phyloP scores from a whole-genome alignment of 1,140 invertebrate species.

The Calosoma granatense region DNA sequence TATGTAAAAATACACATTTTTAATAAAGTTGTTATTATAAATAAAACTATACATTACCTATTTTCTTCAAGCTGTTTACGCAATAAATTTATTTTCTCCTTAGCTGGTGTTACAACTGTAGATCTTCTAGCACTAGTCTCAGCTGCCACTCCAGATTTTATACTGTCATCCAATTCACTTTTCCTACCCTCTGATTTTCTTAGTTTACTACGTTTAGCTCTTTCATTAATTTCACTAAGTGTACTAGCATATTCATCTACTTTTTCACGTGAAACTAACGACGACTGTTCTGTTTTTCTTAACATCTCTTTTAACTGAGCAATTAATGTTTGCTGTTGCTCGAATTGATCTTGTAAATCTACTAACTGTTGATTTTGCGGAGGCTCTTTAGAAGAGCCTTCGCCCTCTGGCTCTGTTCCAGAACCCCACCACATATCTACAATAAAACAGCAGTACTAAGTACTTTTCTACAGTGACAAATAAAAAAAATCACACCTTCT shows the following conservation, averaged over 20 bases:
- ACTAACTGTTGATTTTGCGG: conserved; percentile 21
- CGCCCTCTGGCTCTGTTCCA: conserved; percentile 25
- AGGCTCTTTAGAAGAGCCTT: conserved; percentile 11
- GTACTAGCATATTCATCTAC: conserved; percentile 33
- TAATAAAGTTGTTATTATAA: background rate
- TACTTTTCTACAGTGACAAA: too few relatives aligned
- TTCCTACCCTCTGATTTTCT: conserved; percentile 20
- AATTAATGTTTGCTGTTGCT: conserved; percentile 31
- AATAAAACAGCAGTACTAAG: conserved; percentile 13
- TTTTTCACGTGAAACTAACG: conserved; percentile 29
- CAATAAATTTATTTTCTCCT: conserved; percentile 38
- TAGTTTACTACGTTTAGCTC: conserved; percentile 25
- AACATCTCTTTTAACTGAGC: conserved; percentile 33
- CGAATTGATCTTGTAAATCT: conserved; percentile 31
- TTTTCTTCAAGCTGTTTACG: conserved; percentile 41
- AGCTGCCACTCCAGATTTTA: conserved; percentile 5
- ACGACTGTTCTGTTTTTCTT: conserved; percentile 27
- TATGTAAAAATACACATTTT: conserved; percentile 17
- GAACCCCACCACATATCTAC: conserved; percentile 24
- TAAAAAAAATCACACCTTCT: too few relatives aligned
- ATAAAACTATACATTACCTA: conserved; percentile 21
- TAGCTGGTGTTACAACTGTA: conserved; percentile 30
- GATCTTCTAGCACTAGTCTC: conserved; percentile 14
- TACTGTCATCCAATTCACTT: background rate
- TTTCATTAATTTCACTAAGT: conserved; percentile 24